Conservation (phyloP, 2,797 vertebrate genomes). For the Rhinella marina region DNA sequence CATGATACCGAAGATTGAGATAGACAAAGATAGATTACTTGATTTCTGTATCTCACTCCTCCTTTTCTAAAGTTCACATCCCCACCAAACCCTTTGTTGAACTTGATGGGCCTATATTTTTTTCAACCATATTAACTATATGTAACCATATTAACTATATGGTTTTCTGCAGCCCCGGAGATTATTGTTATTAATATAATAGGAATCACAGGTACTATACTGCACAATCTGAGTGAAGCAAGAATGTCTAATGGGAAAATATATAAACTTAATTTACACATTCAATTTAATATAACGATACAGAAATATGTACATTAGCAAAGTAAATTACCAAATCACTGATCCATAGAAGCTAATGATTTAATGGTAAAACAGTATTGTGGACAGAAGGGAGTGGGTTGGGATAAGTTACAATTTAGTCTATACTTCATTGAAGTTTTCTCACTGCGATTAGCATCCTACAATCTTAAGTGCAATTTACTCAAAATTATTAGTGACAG, state of each 20-base stretch:
- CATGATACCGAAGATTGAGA: too few relatives aligned
- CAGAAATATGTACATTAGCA: not conserved
- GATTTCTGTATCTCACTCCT: too few relatives aligned
- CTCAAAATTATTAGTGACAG: not conserved
- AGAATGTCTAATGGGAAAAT: not conserved
- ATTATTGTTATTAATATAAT: not conserved
- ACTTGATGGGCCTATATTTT: too few relatives aligned
- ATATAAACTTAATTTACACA: not conserved
- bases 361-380: not conserved
- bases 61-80: too few relatives aligned
- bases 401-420: not conserved
- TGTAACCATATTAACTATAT: too few relatives aligned
- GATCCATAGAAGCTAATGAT: not conserved
- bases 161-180: not conserved
- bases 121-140: too few relatives aligned
- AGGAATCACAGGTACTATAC: not conserved
- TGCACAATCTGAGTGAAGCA: not conserved
- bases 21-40: too few relatives aligned
- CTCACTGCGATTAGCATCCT: not conserved
- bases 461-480: not conserved
- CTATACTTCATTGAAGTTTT: not conserved
- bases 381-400: not conserved
- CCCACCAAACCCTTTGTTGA: too few relatives aligned
- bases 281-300: not conserved
- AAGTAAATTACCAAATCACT: not conserved